Percentiles rank a stretch among this genome's conserved stretches.
These are phyloP conservation scores for Lacanobia wlatinum DNA, from an alignment of 2,888 invertebrate species.

Conservation along the genomic window DNA sequence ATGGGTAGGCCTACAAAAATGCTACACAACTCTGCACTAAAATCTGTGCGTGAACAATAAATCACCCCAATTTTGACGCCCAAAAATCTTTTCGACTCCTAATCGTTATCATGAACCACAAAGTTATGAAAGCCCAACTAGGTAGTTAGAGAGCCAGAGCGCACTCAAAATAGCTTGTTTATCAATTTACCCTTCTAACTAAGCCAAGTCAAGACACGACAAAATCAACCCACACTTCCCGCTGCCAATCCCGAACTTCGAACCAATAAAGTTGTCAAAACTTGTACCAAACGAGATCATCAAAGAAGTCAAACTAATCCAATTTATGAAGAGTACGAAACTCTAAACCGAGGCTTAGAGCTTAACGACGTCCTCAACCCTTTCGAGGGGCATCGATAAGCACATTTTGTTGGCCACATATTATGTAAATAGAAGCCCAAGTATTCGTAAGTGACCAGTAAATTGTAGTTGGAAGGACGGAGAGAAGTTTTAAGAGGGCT, in stretches of 20 bases:
- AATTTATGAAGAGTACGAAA: constrained; percentile 48
- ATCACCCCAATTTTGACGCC: too few relatives aligned
- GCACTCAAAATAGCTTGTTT: not conserved
- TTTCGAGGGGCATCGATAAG: constrained; percentile 39
- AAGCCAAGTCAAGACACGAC: not conserved
- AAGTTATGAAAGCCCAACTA: not conserved
- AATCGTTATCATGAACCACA: not conserved
- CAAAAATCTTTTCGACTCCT: not conserved
- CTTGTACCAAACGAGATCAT: constrained; percentile 44
- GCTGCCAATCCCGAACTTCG: constrained; percentile 35
- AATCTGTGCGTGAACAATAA: too few relatives aligned
- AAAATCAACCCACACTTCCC: constrained; percentile 17
- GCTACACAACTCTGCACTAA: too few relatives aligned
- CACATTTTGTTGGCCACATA: constrained; percentile 34
- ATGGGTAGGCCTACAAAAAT: too few relatives aligned
- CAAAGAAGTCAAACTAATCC: constrained; percentile 54
- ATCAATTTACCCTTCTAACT: not conserved
- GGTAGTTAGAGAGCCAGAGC: not conserved
- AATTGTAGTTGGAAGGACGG: not conserved
- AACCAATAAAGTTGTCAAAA: constrained; percentile 52
- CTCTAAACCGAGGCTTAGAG: constrained; percentile 24
- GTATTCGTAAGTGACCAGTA: constrained; percentile 30
- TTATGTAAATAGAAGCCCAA: constrained; percentile 41
- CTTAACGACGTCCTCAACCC: constrained; percentile 41
- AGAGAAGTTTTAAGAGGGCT: not conserved